Percentiles rank a stretch among this genome's conserved stretches.
phyloP scores from a whole-genome alignment of 64 coral and sea anemone species.

The Pocillopora verrucosa region DNA sequence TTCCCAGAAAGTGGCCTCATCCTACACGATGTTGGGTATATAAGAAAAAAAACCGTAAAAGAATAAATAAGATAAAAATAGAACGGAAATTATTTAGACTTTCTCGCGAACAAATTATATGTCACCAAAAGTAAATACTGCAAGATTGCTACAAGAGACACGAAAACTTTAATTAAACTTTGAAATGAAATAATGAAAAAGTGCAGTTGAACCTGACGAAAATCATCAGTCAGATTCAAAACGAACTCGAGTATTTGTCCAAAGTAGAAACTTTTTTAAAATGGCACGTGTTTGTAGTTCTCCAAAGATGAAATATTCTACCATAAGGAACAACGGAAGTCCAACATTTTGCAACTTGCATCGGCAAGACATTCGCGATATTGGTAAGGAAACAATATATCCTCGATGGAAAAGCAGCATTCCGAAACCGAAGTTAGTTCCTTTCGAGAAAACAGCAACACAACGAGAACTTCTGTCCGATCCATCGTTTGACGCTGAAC shows the following conservation, averaged over 20 bases:
- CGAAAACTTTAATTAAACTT: neutral
- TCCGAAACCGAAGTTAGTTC: neutral
- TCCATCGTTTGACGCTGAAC: neutral
- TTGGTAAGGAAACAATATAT: neutral
- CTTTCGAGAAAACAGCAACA: too few relatives aligned
- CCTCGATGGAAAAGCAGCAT: neutral
- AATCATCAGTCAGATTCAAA: neutral
- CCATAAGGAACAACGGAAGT: neutral
- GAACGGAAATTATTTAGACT: conserved; percentile 1
- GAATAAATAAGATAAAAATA: neutral
- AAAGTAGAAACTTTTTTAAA: neutral
- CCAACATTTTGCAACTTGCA: neutral
- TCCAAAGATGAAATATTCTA: neutral
- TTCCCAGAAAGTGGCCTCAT: neutral
- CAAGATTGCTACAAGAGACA: neutral
- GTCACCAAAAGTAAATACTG: conserved; percentile 3
- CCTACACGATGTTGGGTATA: neutral
- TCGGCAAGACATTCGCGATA: neutral
- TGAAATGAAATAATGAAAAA: neutral
- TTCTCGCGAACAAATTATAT: neutral
- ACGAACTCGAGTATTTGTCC: neutral
- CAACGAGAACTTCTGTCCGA: neutral
- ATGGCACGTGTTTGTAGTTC: conserved; percentile 9
- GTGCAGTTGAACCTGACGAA: neutral
- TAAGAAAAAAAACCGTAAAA: neutral